phyloP scores from a whole-genome alignment of 1,140 invertebrate genomes.

The Drosophila tani region DNA sequence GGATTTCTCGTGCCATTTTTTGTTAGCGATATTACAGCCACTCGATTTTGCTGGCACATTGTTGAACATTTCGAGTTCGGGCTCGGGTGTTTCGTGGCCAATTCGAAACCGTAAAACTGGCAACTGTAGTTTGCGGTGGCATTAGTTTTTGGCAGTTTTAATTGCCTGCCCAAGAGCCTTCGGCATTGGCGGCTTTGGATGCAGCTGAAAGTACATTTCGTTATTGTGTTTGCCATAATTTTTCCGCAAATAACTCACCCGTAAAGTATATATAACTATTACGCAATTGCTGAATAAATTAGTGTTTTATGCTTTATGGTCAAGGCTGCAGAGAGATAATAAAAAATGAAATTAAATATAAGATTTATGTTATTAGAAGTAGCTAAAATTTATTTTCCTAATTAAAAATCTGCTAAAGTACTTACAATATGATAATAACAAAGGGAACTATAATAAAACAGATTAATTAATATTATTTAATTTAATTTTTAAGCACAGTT shows the following conservation, averaged over 20 bases:
- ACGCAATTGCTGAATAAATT: constrained; percentile 1
- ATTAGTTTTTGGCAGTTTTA: constrained; percentile 52
- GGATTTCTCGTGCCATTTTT: constrained; percentile 19
- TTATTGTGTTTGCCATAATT: constrained; percentile 16
- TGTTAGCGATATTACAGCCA: constrained; percentile 23
- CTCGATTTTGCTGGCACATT: constrained; percentile 51
- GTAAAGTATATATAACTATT: constrained; percentile 11
- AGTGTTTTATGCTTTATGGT: not conserved
- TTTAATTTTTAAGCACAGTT: not conserved
- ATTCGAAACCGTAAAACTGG: constrained; percentile 48
- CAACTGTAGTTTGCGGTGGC: constrained; percentile 63
- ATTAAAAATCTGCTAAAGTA: not conserved
- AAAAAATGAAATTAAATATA: not conserved
- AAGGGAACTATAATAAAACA: not conserved
- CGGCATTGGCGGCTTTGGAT: constrained; percentile 12
- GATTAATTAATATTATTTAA: not conserved
- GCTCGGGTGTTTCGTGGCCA: constrained; percentile 16
- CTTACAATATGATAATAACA: too few relatives aligned
- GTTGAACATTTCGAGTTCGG: constrained; percentile 25
- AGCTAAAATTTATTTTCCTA: not conserved
- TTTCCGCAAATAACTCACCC: constrained; percentile 23
- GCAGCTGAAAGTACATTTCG: constrained; percentile 19
- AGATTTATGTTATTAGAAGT: not conserved
- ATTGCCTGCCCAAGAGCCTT: constrained; percentile 40
- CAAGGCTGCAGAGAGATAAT: not conserved